Evolutionary conservation across 2,888 invertebrate genomes (phyloP).

Genomic region (Tipula vernalis): DNA sequence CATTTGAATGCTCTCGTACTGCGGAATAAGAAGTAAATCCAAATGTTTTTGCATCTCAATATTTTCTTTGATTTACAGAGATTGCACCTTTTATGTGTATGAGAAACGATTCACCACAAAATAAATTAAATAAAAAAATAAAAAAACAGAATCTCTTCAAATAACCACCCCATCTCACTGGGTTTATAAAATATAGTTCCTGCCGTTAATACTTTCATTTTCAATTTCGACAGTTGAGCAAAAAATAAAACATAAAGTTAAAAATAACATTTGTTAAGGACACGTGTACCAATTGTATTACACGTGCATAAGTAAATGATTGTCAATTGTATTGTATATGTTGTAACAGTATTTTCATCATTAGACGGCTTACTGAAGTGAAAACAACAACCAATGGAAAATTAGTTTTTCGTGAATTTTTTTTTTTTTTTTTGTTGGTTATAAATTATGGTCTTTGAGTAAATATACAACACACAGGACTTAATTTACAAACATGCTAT

Average conservation of each 20-base stretch:
- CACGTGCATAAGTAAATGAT: conserved; percentile 4
- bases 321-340: background rate
- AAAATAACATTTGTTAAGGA: background rate
- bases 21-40: background rate
- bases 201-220: background rate
- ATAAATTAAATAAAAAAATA: background rate
- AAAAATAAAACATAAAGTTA: background rate
- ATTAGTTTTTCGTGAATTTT: background rate
- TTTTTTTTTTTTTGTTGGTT: background rate
- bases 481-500: background rate
- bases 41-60: background rate
- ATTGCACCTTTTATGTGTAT: background rate
- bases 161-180: background rate
- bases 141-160: background rate
- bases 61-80: background rate
- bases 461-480: background rate
- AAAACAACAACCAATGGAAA: background rate
- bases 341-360: background rate
- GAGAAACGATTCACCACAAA: background rate
- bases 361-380: background rate
- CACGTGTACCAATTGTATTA: background rate
- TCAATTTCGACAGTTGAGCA: background rate
- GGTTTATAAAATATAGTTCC: too few relatives aligned
- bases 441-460: background rate
- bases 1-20: background rate